phyloP scores from a whole-genome alignment of 2,113 vertebrate species.

The Fregata magnificens region DNA sequence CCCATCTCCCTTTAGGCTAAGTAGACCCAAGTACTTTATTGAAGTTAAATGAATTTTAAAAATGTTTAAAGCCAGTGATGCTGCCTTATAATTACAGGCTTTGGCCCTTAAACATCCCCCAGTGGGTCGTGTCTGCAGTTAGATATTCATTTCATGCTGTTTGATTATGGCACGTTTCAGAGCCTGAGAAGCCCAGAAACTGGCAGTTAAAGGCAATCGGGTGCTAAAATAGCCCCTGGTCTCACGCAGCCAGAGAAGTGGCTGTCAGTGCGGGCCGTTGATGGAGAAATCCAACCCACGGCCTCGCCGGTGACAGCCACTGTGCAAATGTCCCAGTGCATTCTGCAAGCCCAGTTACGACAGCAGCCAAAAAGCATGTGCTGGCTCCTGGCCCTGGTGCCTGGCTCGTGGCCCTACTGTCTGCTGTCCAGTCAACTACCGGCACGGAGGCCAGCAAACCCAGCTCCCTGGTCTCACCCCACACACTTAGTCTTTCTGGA shows the following conservation, averaged over 20 bases:
- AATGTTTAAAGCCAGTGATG: not conserved
- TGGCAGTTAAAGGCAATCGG: not conserved
- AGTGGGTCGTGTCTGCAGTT: not conserved
- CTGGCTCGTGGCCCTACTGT: not conserved
- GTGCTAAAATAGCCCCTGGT: not conserved
- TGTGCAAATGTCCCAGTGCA: rapidly evolving
- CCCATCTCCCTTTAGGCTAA: not conserved
- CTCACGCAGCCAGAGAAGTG: not conserved
- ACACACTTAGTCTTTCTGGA: not conserved
- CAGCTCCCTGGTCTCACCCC: not conserved
- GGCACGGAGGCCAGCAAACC: not conserved
- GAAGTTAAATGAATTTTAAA: not conserved
- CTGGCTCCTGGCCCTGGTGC: not conserved
- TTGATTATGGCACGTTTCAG: not conserved
- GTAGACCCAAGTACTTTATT: not conserved
- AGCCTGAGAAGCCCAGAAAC: not conserved
- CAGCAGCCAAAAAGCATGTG: not conserved
- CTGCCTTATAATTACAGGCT: not conserved
- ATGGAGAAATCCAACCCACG: rapidly evolving
- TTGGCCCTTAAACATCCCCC: not conserved
- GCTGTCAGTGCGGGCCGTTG: not conserved
- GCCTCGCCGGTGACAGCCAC: rapidly evolving
- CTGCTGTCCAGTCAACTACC: not conserved
- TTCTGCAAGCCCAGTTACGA: not conserved
- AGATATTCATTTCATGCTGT: not conserved